Evolutionary conservation across 2,888 invertebrate species (phyloP), one percentile per base, ranked within the genome.

Genomic region (Anticlea derivata): DNA sequence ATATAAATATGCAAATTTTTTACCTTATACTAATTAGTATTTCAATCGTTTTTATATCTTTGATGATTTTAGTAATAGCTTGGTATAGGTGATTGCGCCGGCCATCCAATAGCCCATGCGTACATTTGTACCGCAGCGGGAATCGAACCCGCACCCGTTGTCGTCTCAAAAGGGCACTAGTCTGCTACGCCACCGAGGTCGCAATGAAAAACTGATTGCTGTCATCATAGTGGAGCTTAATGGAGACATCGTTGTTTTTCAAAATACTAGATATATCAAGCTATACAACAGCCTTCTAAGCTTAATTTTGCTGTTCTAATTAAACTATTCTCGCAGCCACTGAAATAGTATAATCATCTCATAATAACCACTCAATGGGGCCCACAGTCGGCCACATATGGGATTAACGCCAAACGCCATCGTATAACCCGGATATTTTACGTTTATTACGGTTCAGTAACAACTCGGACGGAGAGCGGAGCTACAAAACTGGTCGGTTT

Each of bases 401-500:
- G 80, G 73, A 75, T 80, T 80, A 81, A 75, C 67, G 68, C 66
- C 54, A 61, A 62, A 66, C 66, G 63, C 61, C 60, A 61, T 61
- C 61, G 63, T 62, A 58, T 40, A 54, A 73, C 66, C 70, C 74
- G 65, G 55, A 68, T 75, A 75, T 69, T 81, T 81, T 80, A 82
- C 70, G 78, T 66, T 80, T 79, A 81, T 80, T 68, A 69, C 71
- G 65, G 64, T 70, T 74, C 77, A 76, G 73, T 78, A 72, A 75
- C 73, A 67, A 67, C 65, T 65, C 64, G 65, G 66, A 61, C 34
- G 44, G 55, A 38, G 39, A 58, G 49, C 45, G 41, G 55, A 60
- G 60, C 60, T 58, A 60, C 65, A 63, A 54, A 55, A 63, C 66
- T 61, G 58, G 63, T 59, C 60, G 70, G 65, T 75, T 72, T 70